These are phyloP conservation scores for Homarus gammarus DNA, from an alignment of 2,888 invertebrate genomes.

Conservation along the genomic window DNA sequence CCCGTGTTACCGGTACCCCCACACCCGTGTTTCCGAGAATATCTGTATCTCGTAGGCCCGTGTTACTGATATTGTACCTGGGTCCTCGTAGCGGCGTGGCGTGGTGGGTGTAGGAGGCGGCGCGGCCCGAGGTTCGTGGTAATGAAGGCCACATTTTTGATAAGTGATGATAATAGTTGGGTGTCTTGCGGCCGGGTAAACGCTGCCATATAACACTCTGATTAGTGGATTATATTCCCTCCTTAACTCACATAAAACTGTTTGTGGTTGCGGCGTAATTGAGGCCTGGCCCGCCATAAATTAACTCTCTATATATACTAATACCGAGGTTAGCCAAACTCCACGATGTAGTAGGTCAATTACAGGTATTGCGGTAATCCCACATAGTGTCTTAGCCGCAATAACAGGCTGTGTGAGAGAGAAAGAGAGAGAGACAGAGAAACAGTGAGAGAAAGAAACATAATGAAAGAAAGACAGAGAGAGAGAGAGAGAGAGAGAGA, in stretches of 20 bases:
- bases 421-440: too few relatives aligned
- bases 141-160: constrained; percentile 54
- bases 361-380: neutral
- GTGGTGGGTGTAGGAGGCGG: neutral
- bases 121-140: neutral
- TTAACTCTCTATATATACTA: constrained; percentile 43
- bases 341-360: neutral
- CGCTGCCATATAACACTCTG: constrained; percentile 33
- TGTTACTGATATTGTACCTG: too few relatives aligned
- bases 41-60: too few relatives aligned
- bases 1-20: neutral
- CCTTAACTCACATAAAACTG: constrained; percentile 51
- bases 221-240: constrained; percentile 41
- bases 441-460: too few relatives aligned
- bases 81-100: neutral
- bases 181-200: constrained; percentile 44
- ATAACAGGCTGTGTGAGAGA: too few relatives aligned
- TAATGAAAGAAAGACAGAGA: too few relatives aligned
- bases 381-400: neutral
- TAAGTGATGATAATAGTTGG: constrained; percentile 54
- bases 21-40: neutral
- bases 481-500: too few relatives aligned
- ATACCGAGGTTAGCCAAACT: constrained; percentile 35
- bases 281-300: constrained; percentile 39
- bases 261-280: constrained; percentile 21